Conservation (phyloP, 2,888 invertebrate species). For the Limnephilus lunatus region DNA sequence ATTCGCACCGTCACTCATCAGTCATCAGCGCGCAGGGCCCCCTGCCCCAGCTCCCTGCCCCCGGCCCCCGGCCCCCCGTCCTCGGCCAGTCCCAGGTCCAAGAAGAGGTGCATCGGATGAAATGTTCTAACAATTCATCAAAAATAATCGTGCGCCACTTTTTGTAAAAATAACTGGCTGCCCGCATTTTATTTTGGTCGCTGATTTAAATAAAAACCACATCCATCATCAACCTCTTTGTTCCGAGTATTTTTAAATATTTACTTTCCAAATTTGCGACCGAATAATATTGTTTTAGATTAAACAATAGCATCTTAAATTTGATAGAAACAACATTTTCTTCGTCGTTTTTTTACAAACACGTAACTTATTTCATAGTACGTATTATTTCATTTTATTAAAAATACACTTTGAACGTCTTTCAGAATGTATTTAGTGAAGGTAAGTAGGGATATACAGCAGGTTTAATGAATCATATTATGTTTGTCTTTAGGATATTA, state of each 20-base stretch:
- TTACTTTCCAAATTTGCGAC: background rate
- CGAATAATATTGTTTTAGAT: background rate
- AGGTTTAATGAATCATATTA: too few species aligned
- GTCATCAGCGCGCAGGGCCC: background rate
- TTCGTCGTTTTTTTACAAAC: background rate
- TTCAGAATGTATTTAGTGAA: too few species aligned
- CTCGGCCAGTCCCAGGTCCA: background rate
- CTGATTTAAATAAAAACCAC: constrained; percentile 19
- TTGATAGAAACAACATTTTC: background rate
- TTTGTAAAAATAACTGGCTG: constrained; percentile 20
- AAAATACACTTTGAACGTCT: too few species aligned
- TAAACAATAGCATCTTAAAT: background rate
- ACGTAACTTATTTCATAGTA: background rate
- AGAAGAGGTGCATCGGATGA: background rate
- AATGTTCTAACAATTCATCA: constrained; percentile 39
- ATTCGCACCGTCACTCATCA: constrained; percentile 2
- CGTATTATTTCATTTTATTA: background rate
- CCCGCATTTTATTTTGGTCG: constrained; percentile 21
- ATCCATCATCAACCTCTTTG: constrained; percentile 19
- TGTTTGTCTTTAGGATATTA: background rate
- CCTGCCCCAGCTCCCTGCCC: background rate
- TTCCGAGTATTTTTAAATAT: background rate
- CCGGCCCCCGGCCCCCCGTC: too few species aligned
- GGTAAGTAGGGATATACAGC: too few species aligned
- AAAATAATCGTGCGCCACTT: constrained; percentile 31